These are phyloP conservation scores for Gallinago undulata DNA, from an alignment of 2,113 vertebrate species.

Conservation along the genomic window DNA sequence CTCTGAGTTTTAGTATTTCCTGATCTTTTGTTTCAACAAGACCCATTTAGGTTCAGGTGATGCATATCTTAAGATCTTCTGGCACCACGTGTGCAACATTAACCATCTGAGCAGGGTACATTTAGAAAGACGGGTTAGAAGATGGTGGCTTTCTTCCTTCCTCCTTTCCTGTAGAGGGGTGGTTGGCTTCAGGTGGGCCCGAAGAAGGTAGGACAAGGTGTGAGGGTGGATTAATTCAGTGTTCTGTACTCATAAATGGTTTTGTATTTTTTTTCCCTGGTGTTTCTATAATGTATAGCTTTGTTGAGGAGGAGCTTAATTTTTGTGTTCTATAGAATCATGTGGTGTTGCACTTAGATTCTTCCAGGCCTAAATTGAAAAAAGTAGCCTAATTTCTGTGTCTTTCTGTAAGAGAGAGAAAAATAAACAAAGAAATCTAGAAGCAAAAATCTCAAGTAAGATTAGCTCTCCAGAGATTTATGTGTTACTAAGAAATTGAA, in stretches of 20 bases:
- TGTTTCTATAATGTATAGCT: background rate
- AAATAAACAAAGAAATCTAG: background rate
- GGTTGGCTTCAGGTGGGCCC: background rate
- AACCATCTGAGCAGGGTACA: background rate
- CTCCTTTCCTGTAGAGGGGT: background rate
- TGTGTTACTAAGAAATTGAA: background rate
- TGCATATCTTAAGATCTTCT: background rate
- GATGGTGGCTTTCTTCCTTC: background rate
- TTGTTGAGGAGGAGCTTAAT: background rate
- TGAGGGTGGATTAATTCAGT: background rate
- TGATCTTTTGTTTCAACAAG: background rate
- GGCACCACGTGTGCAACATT: background rate
- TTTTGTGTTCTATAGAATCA: background rate
- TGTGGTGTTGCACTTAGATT: background rate
- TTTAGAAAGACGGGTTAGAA: background rate
- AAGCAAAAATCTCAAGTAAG: background rate
- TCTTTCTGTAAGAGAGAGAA: background rate
- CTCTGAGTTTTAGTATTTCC: background rate
- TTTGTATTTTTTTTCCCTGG: background rate
- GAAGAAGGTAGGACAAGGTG: background rate
- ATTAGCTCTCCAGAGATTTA: background rate
- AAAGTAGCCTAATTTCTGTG: background rate
- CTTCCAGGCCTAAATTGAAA: background rate
- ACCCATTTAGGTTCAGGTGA: background rate
- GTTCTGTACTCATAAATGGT: background rate